Evolutionary conservation across 2,113 vertebrate genomes (phyloP).

Genomic region (Collichthys lucidus): DNA sequence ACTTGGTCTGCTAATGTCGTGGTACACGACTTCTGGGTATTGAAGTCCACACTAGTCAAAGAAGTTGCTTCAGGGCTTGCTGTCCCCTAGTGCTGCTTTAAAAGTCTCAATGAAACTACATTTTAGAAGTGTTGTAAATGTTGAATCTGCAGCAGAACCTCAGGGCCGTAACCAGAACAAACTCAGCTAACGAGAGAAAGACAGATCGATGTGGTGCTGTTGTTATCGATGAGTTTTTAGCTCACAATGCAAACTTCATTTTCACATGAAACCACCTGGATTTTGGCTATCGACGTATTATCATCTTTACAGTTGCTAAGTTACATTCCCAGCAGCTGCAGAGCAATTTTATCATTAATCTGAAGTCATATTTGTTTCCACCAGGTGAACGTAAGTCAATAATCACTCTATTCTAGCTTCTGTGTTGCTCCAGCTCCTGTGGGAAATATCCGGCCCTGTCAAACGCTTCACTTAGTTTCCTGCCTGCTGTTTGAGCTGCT

Average conservation of each 20-base stretch:
- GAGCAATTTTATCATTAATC: background rate
- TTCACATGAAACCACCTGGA: background rate
- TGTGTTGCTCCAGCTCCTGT: background rate
- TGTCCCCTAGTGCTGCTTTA: background rate
- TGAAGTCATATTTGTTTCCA: background rate
- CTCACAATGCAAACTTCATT: background rate
- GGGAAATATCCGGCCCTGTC: background rate
- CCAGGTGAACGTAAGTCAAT: too few species aligned
- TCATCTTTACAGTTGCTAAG: background rate
- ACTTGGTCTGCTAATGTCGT: conserved; percentile 8
- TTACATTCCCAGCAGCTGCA: background rate
- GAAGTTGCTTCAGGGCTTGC: background rate
- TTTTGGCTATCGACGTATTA: background rate
- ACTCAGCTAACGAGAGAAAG: background rate
- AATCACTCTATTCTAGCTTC: background rate
- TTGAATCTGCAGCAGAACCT: background rate
- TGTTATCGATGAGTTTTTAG: background rate
- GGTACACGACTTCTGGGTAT: conserved; percentile 13
- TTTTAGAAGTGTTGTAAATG: background rate
- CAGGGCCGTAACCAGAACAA: background rate
- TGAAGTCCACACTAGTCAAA: conserved; percentile 16
- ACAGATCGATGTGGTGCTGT: background rate
- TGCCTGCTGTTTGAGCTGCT: background rate
- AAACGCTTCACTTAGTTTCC: background rate
- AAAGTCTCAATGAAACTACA: background rate